Evolutionary conservation across 1,140 invertebrate genomes (phyloP).

Genomic region (Drosophila erecta): DNA sequence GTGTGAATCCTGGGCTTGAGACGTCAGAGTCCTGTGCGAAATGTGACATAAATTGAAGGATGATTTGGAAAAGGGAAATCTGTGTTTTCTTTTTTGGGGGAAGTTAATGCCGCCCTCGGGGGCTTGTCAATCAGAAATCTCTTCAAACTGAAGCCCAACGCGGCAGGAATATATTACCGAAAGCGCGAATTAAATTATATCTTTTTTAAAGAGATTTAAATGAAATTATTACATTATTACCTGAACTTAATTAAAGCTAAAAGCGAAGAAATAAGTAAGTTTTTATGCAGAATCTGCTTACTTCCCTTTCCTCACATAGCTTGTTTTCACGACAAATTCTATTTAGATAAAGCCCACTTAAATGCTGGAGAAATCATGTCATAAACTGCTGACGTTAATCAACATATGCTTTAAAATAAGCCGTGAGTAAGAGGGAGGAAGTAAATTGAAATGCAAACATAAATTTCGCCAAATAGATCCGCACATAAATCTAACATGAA

Average conservation of each 20-base stretch:
- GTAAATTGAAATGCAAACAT: constrained; percentile 68
- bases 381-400: constrained; percentile 62
- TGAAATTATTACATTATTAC: no score
- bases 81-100: constrained; percentile 27
- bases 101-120: constrained; percentile 23
- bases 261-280: background rate
- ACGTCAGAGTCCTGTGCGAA: constrained; percentile 22
- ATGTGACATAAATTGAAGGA: constrained; percentile 59
- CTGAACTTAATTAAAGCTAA: no score
- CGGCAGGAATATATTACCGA: constrained; percentile 18
- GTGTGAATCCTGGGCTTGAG: background rate
- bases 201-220: no score
- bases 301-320: background rate
- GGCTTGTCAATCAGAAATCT: constrained; percentile 31
- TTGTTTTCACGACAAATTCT: constrained; percentile 8
- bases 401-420: constrained; percentile 40
- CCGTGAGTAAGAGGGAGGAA: constrained; percentile 10
- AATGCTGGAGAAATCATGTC: background rate
- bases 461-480: constrained; percentile 36
- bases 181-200: background rate
- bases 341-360: constrained; percentile 15
- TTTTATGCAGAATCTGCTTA: background rate
- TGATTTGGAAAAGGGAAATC: constrained; percentile 38
- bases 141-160: constrained; percentile 23
- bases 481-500: constrained; percentile 63